Evolutionary conservation across 2,888 invertebrate genomes (phyloP), one percentile per base, ranked within the genome.

Genomic region (Amorpha juglandis): DNA sequence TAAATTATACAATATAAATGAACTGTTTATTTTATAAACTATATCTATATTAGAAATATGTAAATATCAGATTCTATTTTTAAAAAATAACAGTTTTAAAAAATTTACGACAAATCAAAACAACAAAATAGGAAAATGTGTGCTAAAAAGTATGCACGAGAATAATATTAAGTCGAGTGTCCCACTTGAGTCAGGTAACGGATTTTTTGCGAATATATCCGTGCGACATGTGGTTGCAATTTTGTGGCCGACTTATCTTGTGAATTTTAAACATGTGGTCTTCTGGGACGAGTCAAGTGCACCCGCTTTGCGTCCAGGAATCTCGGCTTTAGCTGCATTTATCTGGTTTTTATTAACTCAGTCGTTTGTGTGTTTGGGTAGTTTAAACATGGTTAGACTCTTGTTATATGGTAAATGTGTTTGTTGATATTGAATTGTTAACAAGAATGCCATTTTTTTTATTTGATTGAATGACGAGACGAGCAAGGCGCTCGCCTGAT

Each of bases 181-280:
- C 53, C 75, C 78, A 80, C 80, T 85, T 81, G 78, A 78, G 69
- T 73, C 80, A 84, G 84, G 83, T 85, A 83, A 69, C 69, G 71
- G 69, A 72, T 82, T 71, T 80, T 79, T 78, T 77, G 73, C 70
- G 62, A 71, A 71, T 69, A 58, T 67, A 62, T 68, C 66, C 50
- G 38, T 72, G 69, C 72, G 71, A 77, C 87, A 88, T 84, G 63
- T 87, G 86, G 83, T 71, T 71, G 73, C 80, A 78, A 83, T 86
- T 84, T 86, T 73, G 80, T 74, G 81, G 81, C 69, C 72, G 77
- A 81, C 72, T 79, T 80, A 76, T 75, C 76, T 74, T 75, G 76
- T 72, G 74, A 77, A 74, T 79, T 77, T 72, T 73, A 67, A 80
- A 79, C 85, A 87, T 83, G 78, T 86, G 85, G 68, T 35, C 70